Evolutionary conservation across 2,888 invertebrate genomes (phyloP).

Genomic region (Sisyra terminalis): DNA sequence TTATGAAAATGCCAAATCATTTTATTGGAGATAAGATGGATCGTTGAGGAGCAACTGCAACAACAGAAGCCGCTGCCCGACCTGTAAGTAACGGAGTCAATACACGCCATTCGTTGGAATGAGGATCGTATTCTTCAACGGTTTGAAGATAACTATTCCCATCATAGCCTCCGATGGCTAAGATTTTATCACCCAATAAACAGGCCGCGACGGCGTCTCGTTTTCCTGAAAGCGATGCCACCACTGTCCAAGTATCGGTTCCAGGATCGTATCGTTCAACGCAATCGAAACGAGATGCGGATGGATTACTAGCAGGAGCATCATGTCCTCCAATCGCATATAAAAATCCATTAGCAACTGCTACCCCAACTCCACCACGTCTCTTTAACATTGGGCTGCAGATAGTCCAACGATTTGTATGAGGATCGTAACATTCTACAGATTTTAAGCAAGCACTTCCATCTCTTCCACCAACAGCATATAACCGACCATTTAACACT

Average conservation of each 20-base stretch:
- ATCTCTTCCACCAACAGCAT: conserved; percentile 86
- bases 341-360: conserved; percentile 72
- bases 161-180: conserved; percentile 83
- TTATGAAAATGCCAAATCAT: not conserved
- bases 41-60: conserved; percentile 34
- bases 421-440: conserved; percentile 66
- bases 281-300: conserved; percentile 69
- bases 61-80: conserved; percentile 78
- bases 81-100: conserved; percentile 65
- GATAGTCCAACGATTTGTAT: conserved; percentile 64
- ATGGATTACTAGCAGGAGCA: conserved; percentile 74
- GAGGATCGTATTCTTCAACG: conserved; percentile 82
- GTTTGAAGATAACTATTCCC: conserved; percentile 73
- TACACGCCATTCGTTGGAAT: conserved; percentile 61
- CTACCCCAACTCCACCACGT: conserved; percentile 78
- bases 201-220: conserved; percentile 83
- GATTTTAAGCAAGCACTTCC: conserved; percentile 79
- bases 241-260: conserved; percentile 74
- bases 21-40: not conserved
- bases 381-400: conserved; percentile 77
- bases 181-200: conserved; percentile 63
- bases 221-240: conserved; percentile 67
- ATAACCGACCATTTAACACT: conserved; percentile 66
- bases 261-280: conserved; percentile 70
- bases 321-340: conserved; percentile 92